phyloP scores from a whole-genome alignment of 2,888 invertebrate species.

The Camponotus fellah region DNA sequence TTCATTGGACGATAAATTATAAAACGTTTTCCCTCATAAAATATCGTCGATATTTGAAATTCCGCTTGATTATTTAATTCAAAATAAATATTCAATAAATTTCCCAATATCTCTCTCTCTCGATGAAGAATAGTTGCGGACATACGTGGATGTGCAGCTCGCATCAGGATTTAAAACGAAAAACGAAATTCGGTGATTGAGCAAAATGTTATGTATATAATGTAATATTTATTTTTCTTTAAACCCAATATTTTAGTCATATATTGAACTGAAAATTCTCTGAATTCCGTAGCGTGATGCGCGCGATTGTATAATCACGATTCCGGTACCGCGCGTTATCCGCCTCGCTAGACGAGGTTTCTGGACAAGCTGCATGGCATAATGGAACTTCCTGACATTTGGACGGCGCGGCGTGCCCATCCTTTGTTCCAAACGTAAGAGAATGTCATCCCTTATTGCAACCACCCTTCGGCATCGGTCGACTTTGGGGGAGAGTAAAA shows the following conservation, averaged over 20 bases:
- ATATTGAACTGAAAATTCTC: constrained; percentile 8
- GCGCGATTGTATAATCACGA: constrained; percentile 28
- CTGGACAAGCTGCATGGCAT: constrained; percentile 66
- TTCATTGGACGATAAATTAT: constrained; percentile 22
- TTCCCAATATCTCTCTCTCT: neutral
- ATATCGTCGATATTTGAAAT: constrained; percentile 40
- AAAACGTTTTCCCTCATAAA: constrained; percentile 20
- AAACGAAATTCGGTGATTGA: constrained; percentile 24
- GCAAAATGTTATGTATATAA: neutral
- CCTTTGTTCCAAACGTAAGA: constrained; percentile 75
- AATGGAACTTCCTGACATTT: constrained; percentile 75
- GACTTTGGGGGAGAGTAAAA: constrained; percentile 46
- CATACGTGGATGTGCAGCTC: neutral
- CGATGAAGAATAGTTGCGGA: constrained; percentile 32
- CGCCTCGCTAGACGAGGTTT: constrained; percentile 17
- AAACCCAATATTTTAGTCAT: neutral
- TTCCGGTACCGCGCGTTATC: constrained; percentile 19
- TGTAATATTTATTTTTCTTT: neutral
- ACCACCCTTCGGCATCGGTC: constrained; percentile 57
- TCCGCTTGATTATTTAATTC: constrained; percentile 44
- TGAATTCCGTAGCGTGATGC: neutral
- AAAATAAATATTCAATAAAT: constrained; percentile 42
- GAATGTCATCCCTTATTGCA: constrained; percentile 78
- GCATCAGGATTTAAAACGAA: neutral
- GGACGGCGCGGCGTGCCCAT: constrained; percentile 56